Evolutionary conservation across 2,797 vertebrate genomes (phyloP).

Genomic region (Eulemur albifrons): DNA sequence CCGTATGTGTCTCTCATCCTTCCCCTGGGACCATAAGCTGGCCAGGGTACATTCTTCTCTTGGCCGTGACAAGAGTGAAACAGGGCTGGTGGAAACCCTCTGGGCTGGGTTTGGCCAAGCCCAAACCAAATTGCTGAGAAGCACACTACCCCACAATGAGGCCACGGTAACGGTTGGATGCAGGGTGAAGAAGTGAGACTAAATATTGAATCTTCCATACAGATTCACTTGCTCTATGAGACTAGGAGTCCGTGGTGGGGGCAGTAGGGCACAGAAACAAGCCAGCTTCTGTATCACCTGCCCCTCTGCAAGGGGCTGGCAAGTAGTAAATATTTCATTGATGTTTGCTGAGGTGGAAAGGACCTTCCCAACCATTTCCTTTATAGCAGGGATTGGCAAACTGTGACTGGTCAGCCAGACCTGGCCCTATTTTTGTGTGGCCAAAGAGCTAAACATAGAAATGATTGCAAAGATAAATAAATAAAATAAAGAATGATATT

Average conservation of each 20-base stretch:
- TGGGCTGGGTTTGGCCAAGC: neutral
- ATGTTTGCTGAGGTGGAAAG: neutral
- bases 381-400: neutral
- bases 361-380: neutral
- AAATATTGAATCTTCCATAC: neutral
- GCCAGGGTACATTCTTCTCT: neutral
- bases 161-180: neutral
- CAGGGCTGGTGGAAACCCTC: neutral
- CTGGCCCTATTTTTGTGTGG: neutral
- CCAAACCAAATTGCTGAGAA: neutral
- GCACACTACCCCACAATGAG: rapidly evolving
- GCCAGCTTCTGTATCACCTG: neutral
- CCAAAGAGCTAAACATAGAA: neutral
- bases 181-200: neutral
- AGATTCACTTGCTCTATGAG: neutral
- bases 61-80: neutral
- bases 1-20: rapidly evolving
- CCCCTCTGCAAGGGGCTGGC: too few species aligned
- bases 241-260: neutral
- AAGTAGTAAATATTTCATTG: rapidly evolving
- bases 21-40: neutral
- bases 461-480: neutral
- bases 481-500: neutral
- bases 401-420: neutral
- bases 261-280: neutral